These are phyloP conservation scores for Leucophenga varia DNA, from an alignment of 1,140 invertebrate species.

Conservation along the genomic window DNA sequence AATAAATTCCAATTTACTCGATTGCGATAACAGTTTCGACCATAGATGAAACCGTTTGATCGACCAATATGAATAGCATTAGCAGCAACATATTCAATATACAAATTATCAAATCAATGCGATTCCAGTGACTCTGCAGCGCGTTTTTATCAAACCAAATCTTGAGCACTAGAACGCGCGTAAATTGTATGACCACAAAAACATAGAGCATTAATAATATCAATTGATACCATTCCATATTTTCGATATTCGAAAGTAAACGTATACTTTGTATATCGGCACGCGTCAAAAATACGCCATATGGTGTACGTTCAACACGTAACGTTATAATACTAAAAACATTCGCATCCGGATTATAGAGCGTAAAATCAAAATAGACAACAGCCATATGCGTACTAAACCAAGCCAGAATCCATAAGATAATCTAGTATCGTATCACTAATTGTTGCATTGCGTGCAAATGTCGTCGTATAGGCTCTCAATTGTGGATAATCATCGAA, in stretches of 20 bases:
- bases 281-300: constrained; percentile 1
- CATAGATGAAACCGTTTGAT: not conserved
- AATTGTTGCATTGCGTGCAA: constrained; percentile 10
- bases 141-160: not conserved
- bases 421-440: constrained; percentile 8
- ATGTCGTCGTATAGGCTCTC: constrained; percentile 6
- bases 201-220: constrained; percentile 4
- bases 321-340: constrained; percentile 12
- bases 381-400: constrained; percentile 1
- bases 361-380: constrained; percentile 14
- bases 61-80: constrained; percentile 1
- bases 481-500: not conserved
- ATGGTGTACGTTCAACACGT: constrained; percentile 13
- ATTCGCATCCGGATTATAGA: constrained; percentile 17
- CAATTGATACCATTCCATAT: not conserved
- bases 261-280: constrained; percentile 1
- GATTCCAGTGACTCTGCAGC: constrained; percentile 14
- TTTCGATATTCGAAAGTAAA: constrained; percentile 10
- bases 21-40: not conserved
- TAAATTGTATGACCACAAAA: constrained; percentile 6
- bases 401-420: constrained; percentile 4
- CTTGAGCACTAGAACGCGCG: constrained; percentile 3
- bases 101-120: constrained; percentile 7
- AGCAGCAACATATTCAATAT: constrained; percentile 2
- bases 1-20: constrained; percentile 11